Percentiles rank a stretch among this genome's conserved stretches.
These are phyloP conservation scores for Phalangium opilio DNA, from an alignment of 2,888 invertebrate genomes.

Conservation along the genomic window DNA sequence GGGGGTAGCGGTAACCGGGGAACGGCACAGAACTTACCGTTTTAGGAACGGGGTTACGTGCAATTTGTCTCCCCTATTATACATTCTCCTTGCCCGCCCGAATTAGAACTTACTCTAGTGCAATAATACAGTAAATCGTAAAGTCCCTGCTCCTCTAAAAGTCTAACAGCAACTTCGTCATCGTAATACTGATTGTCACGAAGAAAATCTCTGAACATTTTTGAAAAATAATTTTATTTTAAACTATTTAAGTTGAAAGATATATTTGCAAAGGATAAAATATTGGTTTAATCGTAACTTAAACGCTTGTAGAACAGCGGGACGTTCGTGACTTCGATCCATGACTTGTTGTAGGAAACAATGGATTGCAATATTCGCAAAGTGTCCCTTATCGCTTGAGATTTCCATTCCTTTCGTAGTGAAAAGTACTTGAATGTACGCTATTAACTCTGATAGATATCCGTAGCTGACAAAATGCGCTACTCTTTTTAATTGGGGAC, in stretches of 20 bases:
- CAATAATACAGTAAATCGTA: conserved; percentile 42
- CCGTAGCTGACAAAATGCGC: conserved; percentile 46
- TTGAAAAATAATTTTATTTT: conserved; percentile 5
- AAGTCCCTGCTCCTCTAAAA: conserved; percentile 45
- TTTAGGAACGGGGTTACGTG: too few species aligned
- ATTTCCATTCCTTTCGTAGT: conserved; percentile 36
- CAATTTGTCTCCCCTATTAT: too few species aligned
- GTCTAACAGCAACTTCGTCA: conserved; percentile 41
- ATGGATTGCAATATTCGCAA: conserved; percentile 48
- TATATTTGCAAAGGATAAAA: not conserved
- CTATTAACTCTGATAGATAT: conserved; percentile 43
- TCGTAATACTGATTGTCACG: conserved; percentile 46
- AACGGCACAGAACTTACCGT: too few species aligned
- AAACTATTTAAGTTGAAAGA: not conserved
- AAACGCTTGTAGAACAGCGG: conserved; percentile 21
- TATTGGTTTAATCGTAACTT: conserved; percentile 20
- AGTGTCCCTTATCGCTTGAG: conserved; percentile 41
- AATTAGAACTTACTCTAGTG: conserved; percentile 13
- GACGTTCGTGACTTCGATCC: conserved; percentile 25
- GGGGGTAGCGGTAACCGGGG: too few species aligned
- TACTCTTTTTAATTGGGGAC: conserved; percentile 42
- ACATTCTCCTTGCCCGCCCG: too few species aligned
- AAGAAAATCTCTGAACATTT: conserved; percentile 38
- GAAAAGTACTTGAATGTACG: conserved; percentile 41
- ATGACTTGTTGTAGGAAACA: conserved; percentile 44